phyloP scores from a whole-genome alignment of 2,888 invertebrate species.

The Deilephila elpenor region DNA sequence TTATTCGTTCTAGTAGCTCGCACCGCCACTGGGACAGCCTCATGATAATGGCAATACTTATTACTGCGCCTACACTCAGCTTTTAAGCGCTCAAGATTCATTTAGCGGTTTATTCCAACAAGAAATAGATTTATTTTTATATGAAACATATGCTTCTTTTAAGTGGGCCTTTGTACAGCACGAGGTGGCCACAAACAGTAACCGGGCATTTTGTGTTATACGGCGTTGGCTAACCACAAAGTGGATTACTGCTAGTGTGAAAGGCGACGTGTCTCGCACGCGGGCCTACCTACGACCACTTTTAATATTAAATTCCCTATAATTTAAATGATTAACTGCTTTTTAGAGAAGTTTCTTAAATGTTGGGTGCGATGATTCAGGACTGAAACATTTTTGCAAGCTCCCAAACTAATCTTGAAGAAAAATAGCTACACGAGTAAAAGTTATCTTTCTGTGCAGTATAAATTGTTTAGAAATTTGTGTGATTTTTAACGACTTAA shows the following conservation, averaged over 20 bases:
- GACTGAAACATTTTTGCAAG: background rate
- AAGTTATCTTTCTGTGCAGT: slow-evolving; percentile 46
- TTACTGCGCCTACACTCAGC: slow-evolving; percentile 8
- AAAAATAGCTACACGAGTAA: slow-evolving; percentile 18
- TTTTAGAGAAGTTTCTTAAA: background rate
- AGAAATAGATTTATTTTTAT: slow-evolving; percentile 25
- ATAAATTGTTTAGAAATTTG: slow-evolving; percentile 63
- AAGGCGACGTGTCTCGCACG: slow-evolving; percentile 5
- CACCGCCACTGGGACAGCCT: background rate
- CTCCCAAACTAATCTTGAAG: background rate
- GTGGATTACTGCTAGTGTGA: slow-evolving; percentile 28
- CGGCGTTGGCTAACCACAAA: slow-evolving; percentile 30
- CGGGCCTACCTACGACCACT: background rate
- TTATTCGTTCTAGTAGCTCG: background rate
- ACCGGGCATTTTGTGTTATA: slow-evolving; percentile 29
- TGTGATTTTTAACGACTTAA: slow-evolving; percentile 68
- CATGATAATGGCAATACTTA: slow-evolving; percentile 14
- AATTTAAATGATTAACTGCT: background rate
- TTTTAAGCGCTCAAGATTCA: slow-evolving; percentile 24
- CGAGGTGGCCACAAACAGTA: slow-evolving; percentile 24
- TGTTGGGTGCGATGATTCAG: background rate
- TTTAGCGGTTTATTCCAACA: slow-evolving; percentile 20
- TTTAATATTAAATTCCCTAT: slow-evolving; percentile 15
- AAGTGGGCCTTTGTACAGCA: slow-evolving; percentile 20
- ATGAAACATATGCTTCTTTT: slow-evolving; percentile 11